Evolutionary conservation across 37 sponge, comb jelly and placozoan genomes (phyloP).

Genomic region (Theonella swinhoei): DNA sequence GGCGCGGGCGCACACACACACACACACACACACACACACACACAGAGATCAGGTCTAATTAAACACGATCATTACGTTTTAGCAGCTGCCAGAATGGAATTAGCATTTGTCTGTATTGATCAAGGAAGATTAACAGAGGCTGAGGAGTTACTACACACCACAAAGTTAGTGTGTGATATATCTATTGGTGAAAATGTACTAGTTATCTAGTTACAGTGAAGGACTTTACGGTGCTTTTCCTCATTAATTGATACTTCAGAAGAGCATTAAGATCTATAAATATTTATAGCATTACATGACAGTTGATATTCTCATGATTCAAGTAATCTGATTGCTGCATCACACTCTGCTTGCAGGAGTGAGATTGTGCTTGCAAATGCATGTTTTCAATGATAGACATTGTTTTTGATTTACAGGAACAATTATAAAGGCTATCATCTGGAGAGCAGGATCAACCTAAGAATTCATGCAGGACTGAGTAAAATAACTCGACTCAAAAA

Average conservation of each 20-base stretch:
- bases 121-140: conserved; percentile 42
- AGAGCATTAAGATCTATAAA: too few species aligned
- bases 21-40: too few species aligned
- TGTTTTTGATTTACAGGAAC: conserved; percentile 44
- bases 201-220: too few species aligned
- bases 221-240: too few species aligned
- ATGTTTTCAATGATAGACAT: too few species aligned
- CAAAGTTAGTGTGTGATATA: conserved; percentile 48
- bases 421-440: conserved; percentile 71
- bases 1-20: too few species aligned
- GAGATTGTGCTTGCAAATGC: not conserved
- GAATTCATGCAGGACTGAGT: conserved; percentile 62
- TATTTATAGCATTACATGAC: too few species aligned
- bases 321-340: too few species aligned
- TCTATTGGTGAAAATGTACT: not conserved
- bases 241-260: too few species aligned
- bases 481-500: too few species aligned
- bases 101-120: conserved; percentile 67
- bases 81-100: conserved; percentile 69
- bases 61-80: conserved; percentile 57
- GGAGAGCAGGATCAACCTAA: conserved; percentile 69
- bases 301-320: too few species aligned
- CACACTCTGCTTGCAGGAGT: not conserved
- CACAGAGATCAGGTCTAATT: conserved; percentile 42
- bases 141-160: conserved; percentile 42